Evolutionary conservation across 2,113 vertebrate genomes (phyloP).

Genomic region (Myodes glareolus): DNA sequence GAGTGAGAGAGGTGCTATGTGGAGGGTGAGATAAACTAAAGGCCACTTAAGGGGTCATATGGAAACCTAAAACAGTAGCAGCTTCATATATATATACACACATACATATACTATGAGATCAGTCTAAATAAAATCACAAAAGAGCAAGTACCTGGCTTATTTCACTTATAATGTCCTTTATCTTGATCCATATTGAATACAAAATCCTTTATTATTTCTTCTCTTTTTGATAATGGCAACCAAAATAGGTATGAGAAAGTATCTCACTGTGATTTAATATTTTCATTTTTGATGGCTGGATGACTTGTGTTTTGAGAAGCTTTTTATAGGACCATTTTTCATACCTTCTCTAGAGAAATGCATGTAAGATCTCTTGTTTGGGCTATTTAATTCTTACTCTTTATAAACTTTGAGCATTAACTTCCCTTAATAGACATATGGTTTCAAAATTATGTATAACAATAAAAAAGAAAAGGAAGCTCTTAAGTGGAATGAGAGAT

Average conservation of each 20-base stretch:
- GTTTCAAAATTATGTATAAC: background rate
- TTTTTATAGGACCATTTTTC: background rate
- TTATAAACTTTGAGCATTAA: background rate
- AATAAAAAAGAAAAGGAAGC: background rate
- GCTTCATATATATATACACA: background rate
- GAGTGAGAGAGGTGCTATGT: background rate
- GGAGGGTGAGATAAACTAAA: background rate
- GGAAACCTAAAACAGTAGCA: background rate
- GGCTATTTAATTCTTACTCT: background rate
- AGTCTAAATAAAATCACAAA: background rate
- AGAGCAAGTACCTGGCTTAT: background rate
- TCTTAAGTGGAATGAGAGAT: background rate
- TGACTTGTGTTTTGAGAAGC: background rate
- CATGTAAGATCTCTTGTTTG: background rate
- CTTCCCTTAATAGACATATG: background rate
- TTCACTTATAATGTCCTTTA: background rate
- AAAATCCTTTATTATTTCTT: background rate
- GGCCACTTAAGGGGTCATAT: background rate
- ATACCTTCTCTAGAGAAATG: background rate
- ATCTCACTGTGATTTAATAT: background rate
- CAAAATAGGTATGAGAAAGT: background rate
- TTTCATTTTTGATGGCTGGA: background rate
- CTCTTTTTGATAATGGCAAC: background rate
- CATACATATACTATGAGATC: background rate
- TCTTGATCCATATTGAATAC: background rate